phyloP scores from a whole-genome alignment of 2,888 invertebrate species.

The Hedya salicella region DNA sequence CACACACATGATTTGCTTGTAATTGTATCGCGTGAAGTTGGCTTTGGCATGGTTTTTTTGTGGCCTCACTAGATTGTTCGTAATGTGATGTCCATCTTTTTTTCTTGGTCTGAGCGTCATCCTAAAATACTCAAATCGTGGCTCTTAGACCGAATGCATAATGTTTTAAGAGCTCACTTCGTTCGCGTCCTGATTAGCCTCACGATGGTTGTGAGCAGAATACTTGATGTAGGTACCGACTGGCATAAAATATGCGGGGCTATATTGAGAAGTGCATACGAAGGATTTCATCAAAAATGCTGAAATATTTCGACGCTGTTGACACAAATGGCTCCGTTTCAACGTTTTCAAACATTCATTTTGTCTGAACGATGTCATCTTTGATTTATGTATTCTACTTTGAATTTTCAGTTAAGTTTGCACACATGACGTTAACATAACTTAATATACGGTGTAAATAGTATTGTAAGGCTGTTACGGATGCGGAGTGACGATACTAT shows the following conservation, averaged over 20 bases:
- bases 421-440: too few species aligned
- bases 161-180: constrained; percentile 13
- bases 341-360: constrained; percentile 1
- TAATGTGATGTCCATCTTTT: too few species aligned
- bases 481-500: too few species aligned
- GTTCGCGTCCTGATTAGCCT: constrained; percentile 29
- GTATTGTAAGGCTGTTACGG: too few species aligned
- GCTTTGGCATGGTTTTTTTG: too few species aligned
- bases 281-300: constrained; percentile 28
- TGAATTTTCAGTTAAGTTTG: neutral
- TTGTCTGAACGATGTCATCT: neutral
- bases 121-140: neutral
- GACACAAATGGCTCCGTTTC: constrained; percentile 15
- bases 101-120: too few species aligned
- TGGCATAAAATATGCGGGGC: constrained; percentile 31
- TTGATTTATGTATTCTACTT: neutral
- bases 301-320: constrained; percentile 1
- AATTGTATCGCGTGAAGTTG: too few species aligned
- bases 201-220: constrained; percentile 24
- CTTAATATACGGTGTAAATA: too few species aligned
- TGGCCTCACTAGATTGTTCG: too few species aligned
- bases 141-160: constrained; percentile 16
- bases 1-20: too few species aligned
- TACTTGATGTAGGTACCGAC: constrained; percentile 24
- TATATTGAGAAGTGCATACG: constrained; percentile 29